These are phyloP conservation scores for Condylura cristata DNA, from an alignment of 2,113 vertebrate species.

Conservation along the genomic window DNA sequence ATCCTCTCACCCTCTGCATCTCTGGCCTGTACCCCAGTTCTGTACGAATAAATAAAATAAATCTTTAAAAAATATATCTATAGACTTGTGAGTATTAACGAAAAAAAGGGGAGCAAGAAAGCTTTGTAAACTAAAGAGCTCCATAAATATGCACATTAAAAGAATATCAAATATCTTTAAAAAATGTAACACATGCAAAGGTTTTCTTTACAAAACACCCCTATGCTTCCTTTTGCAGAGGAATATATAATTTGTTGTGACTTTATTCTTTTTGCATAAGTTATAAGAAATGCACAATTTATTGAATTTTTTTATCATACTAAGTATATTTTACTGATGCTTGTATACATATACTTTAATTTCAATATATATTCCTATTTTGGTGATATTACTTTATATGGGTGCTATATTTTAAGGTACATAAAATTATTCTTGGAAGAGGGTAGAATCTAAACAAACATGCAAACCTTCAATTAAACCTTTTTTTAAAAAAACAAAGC, in stretches of 20 bases:
- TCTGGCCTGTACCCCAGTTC: no score
- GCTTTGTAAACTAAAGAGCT: slow-evolving; percentile 41
- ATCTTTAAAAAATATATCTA: slow-evolving; percentile 54
- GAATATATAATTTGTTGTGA: slow-evolving; percentile 10
- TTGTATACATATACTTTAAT: background rate
- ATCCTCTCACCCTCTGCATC: no score
- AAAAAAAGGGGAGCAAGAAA: background rate
- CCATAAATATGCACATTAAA: slow-evolving; percentile 46
- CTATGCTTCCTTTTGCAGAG: slow-evolving; percentile 45
- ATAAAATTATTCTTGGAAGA: slow-evolving; percentile 12
- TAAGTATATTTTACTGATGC: background rate
- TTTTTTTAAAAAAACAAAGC: background rate
- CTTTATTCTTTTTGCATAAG: background rate
- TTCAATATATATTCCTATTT: background rate
- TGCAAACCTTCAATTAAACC: background rate
- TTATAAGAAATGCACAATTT: slow-evolving; percentile 12
- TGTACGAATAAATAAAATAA: no score
- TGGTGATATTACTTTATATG: background rate
- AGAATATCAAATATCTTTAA: slow-evolving; percentile 54
- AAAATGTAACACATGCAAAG: slow-evolving; percentile 45
- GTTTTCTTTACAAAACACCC: slow-evolving; percentile 32
- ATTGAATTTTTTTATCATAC: background rate
- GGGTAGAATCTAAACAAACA: slow-evolving; percentile 22
- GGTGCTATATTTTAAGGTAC: slow-evolving; percentile 26
- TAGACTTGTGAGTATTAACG: background rate